Conservation (phyloP, 2,797 vertebrate species). For the Chloroceryle inda region DNA sequence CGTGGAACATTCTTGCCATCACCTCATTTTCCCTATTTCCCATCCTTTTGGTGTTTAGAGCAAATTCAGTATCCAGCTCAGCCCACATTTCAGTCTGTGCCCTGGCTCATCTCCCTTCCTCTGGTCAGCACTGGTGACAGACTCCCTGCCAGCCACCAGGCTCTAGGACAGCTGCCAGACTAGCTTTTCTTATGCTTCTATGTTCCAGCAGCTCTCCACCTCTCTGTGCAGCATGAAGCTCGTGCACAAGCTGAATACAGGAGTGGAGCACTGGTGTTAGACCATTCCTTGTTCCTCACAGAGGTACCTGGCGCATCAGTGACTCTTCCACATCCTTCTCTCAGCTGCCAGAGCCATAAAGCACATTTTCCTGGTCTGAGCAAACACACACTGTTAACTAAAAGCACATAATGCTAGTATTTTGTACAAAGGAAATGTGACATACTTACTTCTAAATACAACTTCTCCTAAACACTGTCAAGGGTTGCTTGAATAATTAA, state of each 20-base stretch:
- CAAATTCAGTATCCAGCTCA: not conserved
- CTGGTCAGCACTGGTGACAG: not conserved
- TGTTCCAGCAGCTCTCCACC: not conserved
- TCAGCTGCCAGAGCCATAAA: not conserved
- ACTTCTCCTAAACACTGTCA: not conserved
- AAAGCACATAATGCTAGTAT: not conserved
- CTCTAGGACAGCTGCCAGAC: not conserved
- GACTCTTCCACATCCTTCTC: not conserved
- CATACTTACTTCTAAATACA: not conserved
- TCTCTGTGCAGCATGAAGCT: accelerated
- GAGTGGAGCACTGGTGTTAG: not conserved
- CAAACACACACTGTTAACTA: not conserved
- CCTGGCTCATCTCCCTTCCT: not conserved
- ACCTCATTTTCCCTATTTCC: not conserved
- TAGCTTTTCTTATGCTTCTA: accelerated
- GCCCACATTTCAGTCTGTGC: not conserved
- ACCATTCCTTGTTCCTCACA: not conserved
- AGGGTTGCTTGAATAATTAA: not conserved
- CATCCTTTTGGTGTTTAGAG: not conserved
- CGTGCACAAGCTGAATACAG: accelerated
- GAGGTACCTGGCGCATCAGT: not conserved
- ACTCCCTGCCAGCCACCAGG: not conserved
- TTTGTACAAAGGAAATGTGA: not conserved
- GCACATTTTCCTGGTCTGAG: not conserved
- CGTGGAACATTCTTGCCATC: not conserved